Evolutionary conservation across 2,797 vertebrate species (phyloP).

Genomic region (Alectoris magna): DNA sequence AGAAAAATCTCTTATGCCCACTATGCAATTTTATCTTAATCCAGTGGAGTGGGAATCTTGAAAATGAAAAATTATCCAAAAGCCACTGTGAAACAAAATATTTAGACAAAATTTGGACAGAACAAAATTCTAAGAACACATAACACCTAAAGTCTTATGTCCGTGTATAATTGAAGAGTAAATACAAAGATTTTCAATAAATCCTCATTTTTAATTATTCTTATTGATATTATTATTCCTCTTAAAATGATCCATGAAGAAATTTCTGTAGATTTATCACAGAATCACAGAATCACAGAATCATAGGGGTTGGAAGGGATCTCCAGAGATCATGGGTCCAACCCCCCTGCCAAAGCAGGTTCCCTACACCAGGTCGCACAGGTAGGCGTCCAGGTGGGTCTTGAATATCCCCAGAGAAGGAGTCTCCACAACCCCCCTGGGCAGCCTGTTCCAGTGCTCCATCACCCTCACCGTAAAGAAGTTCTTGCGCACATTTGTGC

Average conservation of each 20-base stretch:
- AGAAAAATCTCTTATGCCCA: conserved; percentile 57
- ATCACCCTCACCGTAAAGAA: too few relatives aligned
- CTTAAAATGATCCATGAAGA: not conserved
- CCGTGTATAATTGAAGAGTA: not conserved
- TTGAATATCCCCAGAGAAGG: too few relatives aligned
- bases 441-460: too few relatives aligned
- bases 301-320: too few relatives aligned
- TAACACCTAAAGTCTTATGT: not conserved
- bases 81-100: conserved; percentile 16
- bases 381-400: too few relatives aligned
- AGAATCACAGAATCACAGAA: too few relatives aligned
- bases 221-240: not conserved
- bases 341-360: too few relatives aligned
- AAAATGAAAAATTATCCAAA: conserved; percentile 62
- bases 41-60: not conserved
- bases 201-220: not conserved
- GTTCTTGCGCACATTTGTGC: too few relatives aligned
- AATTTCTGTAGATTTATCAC: not conserved
- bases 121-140: not conserved
- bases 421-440: too few relatives aligned
- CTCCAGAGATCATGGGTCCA: too few relatives aligned
- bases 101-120: not conserved
- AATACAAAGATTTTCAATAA: not conserved
- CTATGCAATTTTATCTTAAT: conserved; percentile 66
- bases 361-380: too few relatives aligned